Evolutionary conservation across 2,888 invertebrate genomes (phyloP), one percentile per base, ranked within the genome.

Genomic region (Spodoptera littoralis): DNA sequence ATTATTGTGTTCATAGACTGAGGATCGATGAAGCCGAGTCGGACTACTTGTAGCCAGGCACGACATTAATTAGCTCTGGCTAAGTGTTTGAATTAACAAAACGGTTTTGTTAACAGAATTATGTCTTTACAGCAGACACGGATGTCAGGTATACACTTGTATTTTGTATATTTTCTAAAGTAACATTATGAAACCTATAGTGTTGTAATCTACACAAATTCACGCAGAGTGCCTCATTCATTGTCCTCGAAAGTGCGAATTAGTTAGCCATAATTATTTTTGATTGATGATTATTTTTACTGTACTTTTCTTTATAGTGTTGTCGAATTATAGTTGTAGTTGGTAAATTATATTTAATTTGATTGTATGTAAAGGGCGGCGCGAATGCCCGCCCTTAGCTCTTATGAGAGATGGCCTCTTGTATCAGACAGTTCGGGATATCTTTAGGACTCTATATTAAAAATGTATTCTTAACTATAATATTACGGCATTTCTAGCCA

Each of bases 1-100:
- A 90, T 91, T 88, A 93, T 93, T 94, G 94, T 94, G 94, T 93
- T 94, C 92, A 94, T 91, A 92, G 93, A 93, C 92, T 93, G 94
- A 94, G 84, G 85, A 74, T 69, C 47, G 84, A 82, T 73, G 78
- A 71, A 75, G 73, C 63, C 51, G 80, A 77, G 71, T 76, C 68
- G 74, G 76, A 60, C 67, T 65, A 67, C 72, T 59, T 56, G 67
- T 60, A 73, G 73, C 73, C 70, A 71, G 65, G 71, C 69, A 53
- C 48, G 72, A 70, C 64, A 69, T 65, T 59, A 59, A 68, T 80
- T 73, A 73, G 46, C 73, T 81, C 76, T 76, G 71, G 75, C 75
- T 79, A 70, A 70, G 73, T 77, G 45, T 76, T 76, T 65, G 65
- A 68, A 66, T 45, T 63, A 41, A 61, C 36, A 54, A 58, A 60